phyloP scores from a whole-genome alignment of 2,797 vertebrate genomes.

The Rhynchonycteris naso region DNA sequence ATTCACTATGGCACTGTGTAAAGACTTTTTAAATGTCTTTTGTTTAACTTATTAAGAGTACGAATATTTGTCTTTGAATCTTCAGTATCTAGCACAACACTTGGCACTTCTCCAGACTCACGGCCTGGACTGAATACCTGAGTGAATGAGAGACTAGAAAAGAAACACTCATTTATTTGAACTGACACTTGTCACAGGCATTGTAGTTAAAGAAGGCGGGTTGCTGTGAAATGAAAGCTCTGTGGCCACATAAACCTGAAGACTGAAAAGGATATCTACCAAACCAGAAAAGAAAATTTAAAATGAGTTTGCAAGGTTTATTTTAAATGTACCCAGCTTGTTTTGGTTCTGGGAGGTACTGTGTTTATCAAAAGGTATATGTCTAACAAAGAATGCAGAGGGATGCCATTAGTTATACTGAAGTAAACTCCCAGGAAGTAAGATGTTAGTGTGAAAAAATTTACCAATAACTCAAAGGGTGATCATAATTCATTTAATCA shows the following conservation, averaged over 20 bases:
- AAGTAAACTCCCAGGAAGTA: not conserved
- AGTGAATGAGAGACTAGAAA: not conserved
- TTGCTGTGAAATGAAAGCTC: conserved; percentile 1
- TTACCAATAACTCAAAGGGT: not conserved
- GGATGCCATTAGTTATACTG: not conserved
- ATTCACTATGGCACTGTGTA: not conserved
- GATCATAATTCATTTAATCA: not conserved
- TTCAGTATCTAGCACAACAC: not conserved
- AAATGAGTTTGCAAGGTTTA: not conserved
- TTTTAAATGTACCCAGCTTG: not conserved
- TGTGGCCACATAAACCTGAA: not conserved
- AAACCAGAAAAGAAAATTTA: conserved; percentile 15
- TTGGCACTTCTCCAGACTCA: not conserved
- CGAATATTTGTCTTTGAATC: not conserved
- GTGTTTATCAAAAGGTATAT: not conserved
- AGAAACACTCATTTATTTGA: conserved; percentile 31
- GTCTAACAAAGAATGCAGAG: not conserved
- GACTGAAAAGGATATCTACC: not conserved
- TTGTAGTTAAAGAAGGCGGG: not conserved
- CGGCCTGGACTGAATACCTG: not conserved
- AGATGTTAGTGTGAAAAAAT: not conserved
- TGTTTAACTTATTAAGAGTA: not conserved
- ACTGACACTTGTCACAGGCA: conserved; percentile 51
- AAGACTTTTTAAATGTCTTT: not conserved
- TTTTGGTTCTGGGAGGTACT: not conserved